A percentile compares a stretch with the other conserved stretches of the same genome.
These are phyloP conservation scores for Microctenopoma lineatum DNA, from an alignment of 2,797 vertebrate genomes.

Conservation along the genomic window DNA sequence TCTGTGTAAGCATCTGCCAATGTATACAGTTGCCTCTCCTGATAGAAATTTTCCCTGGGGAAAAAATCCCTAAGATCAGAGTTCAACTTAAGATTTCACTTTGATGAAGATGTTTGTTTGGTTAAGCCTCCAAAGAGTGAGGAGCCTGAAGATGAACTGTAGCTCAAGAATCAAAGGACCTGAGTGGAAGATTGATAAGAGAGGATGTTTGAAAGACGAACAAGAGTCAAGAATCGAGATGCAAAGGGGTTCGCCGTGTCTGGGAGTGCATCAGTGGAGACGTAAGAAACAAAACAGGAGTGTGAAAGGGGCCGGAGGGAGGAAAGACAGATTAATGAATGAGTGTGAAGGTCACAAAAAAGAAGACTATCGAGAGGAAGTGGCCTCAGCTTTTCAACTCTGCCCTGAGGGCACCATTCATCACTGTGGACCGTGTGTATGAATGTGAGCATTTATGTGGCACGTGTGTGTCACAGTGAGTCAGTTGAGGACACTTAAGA, in stretches of 20 bases:
- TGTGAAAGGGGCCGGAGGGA: constrained; percentile 53
- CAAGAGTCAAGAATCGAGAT: constrained; percentile 59
- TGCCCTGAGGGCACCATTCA: constrained; percentile 78
- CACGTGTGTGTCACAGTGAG: constrained; percentile 38
- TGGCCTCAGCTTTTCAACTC: constrained; percentile 74
- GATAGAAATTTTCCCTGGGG: constrained; percentile 65
- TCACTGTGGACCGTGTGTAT: constrained; percentile 71
- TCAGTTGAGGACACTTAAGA: constrained; percentile 45
- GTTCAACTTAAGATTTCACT: constrained; percentile 79
- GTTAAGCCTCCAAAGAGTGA: constrained; percentile 49
- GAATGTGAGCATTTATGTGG: constrained; percentile 47
- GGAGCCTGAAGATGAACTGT: constrained; percentile 45
- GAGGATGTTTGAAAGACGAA: constrained; percentile 64
- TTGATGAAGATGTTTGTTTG: constrained; percentile 79
- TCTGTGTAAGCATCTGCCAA: constrained; percentile 61
- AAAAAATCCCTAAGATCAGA: constrained; percentile 64
- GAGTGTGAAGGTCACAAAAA: constrained; percentile 72
- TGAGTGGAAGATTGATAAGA: constrained; percentile 61
- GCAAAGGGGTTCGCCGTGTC: constrained; percentile 33
- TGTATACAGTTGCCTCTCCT: constrained; percentile 70
- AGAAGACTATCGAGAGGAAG: constrained; percentile 80
- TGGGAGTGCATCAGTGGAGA: constrained; percentile 54
- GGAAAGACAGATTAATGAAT: constrained; percentile 75
- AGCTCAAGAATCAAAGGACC: constrained; percentile 59
- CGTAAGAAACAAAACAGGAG: constrained; percentile 61